Conservation (phyloP, 2,113 vertebrate species). For the Dipodomys ordii region DNA sequence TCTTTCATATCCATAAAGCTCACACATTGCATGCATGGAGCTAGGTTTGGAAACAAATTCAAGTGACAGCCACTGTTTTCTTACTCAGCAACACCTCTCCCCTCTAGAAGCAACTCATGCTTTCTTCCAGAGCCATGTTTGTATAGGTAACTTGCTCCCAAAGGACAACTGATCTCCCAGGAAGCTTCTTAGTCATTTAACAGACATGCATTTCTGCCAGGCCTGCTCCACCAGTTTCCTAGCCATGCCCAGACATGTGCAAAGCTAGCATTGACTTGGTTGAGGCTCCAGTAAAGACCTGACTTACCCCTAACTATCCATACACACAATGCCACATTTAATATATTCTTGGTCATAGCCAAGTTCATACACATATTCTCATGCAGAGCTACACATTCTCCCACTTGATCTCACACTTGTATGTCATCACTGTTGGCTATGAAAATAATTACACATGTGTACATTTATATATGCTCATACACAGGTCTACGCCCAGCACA, state of each 20-base stretch:
- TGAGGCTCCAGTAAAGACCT: constrained; percentile 44
- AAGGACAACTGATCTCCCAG: constrained; percentile 23
- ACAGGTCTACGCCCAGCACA: neutral
- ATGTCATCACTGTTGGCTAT: neutral
- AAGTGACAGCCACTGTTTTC: neutral
- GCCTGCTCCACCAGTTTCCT: constrained; percentile 62
- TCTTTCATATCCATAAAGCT: neutral
- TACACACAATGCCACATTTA: neutral
- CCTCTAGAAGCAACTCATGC: neutral
- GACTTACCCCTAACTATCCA: neutral
- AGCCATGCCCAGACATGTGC: constrained; percentile 52
- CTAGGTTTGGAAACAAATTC: neutral
- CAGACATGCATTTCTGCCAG: constrained; percentile 22
- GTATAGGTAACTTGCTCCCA: neutral
- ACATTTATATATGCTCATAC: neutral
- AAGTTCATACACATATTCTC: neutral
- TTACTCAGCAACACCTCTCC: neutral
- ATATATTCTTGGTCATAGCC: neutral
- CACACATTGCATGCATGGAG: neutral
- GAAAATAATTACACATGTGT: neutral
- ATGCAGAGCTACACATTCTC: neutral
- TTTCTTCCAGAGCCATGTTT: neutral
- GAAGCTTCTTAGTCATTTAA: constrained; percentile 26
- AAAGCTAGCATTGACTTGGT: constrained; percentile 18
- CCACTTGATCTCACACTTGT: neutral